A percentile compares a stretch with the other conserved stretches of the same genome.
Conservation (phyloP, 2,797 vertebrate species). For the Anas bahamensis region DNA sequence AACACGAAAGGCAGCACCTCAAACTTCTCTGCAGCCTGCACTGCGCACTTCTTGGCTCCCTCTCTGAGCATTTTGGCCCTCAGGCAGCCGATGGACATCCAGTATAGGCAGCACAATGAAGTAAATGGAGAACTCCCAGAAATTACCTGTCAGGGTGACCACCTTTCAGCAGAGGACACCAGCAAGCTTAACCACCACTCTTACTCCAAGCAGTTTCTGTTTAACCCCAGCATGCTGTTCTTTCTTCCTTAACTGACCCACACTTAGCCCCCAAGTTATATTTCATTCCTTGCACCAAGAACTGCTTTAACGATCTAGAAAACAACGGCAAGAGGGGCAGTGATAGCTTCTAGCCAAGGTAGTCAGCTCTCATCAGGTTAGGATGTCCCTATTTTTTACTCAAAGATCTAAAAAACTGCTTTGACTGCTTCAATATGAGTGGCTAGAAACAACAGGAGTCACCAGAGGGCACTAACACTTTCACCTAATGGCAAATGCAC, state of each 20-base stretch:
- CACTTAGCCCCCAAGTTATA: not conserved
- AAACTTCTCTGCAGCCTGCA: not conserved
- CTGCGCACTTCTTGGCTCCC: not conserved
- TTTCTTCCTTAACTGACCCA: not conserved
- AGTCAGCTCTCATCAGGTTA: not conserved
- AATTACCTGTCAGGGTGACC: not conserved
- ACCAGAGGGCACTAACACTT: constrained; percentile 40
- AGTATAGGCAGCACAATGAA: not conserved
- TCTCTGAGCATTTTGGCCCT: not conserved
- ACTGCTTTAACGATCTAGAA: not conserved
- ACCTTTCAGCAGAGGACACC: not conserved
- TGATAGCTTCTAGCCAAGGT: not conserved
- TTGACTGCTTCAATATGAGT: not conserved
- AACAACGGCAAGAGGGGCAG: not conserved
- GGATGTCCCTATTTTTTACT: not conserved
- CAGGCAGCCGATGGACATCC: accelerated
- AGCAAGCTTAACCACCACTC: not conserved
- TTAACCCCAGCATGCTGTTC: not conserved
- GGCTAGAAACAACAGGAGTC: not conserved
- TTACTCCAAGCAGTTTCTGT: not conserved
- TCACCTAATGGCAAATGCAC: constrained; percentile 15
- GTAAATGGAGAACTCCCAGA: not conserved
- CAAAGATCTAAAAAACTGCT: not conserved
- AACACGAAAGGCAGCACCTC: not conserved
- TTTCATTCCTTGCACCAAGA: not conserved